These are phyloP conservation scores for Nestor notabilis DNA, from an alignment of 2,113 vertebrate genomes.

Conservation along the genomic window DNA sequence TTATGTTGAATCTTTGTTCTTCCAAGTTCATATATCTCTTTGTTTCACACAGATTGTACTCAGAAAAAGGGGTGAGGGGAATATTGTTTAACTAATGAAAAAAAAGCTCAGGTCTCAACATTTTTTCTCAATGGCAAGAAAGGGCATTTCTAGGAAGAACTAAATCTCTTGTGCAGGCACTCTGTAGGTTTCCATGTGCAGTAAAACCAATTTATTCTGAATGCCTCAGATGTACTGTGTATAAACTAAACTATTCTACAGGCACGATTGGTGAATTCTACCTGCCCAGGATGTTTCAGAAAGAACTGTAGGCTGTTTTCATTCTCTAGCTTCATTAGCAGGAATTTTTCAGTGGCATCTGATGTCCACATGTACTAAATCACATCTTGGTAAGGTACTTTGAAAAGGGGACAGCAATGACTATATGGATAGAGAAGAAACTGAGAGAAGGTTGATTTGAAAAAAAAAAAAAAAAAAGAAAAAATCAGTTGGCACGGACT, in stretches of 20 bases:
- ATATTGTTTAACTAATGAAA: background rate
- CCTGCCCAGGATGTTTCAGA: background rate
- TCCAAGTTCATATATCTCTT: background rate
- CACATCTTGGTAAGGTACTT: background rate
- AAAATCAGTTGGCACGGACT: background rate
- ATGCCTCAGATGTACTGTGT: background rate
- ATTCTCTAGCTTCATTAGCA: background rate
- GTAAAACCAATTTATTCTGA: background rate
- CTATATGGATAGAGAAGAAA: background rate
- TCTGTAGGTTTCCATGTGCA: background rate
- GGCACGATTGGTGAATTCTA: background rate
- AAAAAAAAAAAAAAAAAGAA: background rate
- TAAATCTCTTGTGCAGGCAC: too few species aligned
- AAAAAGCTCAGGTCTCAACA: background rate
- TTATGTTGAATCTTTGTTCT: background rate
- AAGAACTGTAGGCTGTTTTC: background rate
- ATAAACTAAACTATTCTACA: background rate
- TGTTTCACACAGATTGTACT: background rate
- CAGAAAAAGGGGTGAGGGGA: fast-evolving
- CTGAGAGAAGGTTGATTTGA: background rate
- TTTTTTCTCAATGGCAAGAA: background rate
- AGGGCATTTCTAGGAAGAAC: background rate
- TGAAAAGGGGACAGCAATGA: background rate
- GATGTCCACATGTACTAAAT: background rate
- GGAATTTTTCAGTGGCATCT: background rate